phyloP scores from a whole-genome alignment of 2,113 vertebrate species.

The Sigmodon hispidus region DNA sequence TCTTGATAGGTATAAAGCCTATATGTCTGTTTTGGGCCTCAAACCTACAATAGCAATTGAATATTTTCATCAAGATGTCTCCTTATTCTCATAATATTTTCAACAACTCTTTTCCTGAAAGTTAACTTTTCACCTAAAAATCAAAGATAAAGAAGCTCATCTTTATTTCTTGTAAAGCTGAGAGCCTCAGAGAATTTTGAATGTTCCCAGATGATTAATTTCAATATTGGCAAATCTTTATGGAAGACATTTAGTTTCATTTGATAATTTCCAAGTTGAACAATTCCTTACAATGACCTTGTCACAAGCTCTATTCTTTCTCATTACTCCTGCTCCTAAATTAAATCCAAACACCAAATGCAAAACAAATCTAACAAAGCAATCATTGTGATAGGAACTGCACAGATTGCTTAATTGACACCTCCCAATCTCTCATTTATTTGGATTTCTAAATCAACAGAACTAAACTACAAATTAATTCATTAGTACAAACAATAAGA shows the following conservation, averaged over 20 bases:
- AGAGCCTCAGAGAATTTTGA: conserved; percentile 9
- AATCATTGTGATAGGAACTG: conserved; percentile 68
- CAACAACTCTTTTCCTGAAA: conserved; percentile 18
- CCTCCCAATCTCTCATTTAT: conserved; percentile 71
- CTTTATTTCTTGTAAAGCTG: conserved; percentile 36
- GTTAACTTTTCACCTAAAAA: not conserved
- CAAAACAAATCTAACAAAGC: conserved; percentile 66
- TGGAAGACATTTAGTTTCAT: conserved; percentile 27
- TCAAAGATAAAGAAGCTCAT: conserved; percentile 21
- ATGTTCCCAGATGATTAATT: conserved; percentile 43
- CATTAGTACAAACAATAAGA: conserved; percentile 74
- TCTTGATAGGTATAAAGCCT: not conserved
- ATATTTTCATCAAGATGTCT: not conserved
- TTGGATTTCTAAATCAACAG: conserved; percentile 73
- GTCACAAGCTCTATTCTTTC: conserved; percentile 1
- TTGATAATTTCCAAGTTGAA: conserved; percentile 52
- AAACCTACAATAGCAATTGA: not conserved
- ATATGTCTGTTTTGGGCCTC: not conserved
- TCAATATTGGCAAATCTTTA: conserved; percentile 10
- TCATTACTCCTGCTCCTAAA: conserved; percentile 51
- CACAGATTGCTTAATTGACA: conserved; percentile 76
- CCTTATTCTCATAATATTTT: conserved; percentile 2
- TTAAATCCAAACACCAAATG: conserved; percentile 69
- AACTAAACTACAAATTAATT: conserved; percentile 76
- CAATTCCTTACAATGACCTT: conserved; percentile 46